Conservation (phyloP, 2,797 vertebrate species). For the Gastrophryne carolinensis region DNA sequence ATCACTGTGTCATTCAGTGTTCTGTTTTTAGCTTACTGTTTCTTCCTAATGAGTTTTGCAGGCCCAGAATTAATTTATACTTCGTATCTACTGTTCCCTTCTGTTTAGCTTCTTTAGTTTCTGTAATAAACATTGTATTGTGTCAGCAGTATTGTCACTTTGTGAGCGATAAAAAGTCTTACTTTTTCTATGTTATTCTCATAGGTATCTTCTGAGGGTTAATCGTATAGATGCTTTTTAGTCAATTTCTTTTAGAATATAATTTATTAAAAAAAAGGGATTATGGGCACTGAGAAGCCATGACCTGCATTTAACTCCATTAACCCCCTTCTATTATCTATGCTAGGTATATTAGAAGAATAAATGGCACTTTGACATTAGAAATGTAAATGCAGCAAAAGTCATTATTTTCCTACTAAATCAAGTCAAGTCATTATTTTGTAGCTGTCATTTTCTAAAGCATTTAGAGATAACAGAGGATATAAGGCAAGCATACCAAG, state of each 20-base stretch:
- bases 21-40: neutral
- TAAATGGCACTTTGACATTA: neutral
- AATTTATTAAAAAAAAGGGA: too few species aligned
- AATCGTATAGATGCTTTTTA: too few species aligned
- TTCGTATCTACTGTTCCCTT: neutral
- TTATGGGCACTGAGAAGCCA: neutral
- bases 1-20: too few species aligned
- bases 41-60: neutral
- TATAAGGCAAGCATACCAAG: neutral
- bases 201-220: too few species aligned
- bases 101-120: neutral
- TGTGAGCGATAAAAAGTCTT: too few species aligned
- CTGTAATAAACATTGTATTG: neutral
- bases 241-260: too few species aligned
- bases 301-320: neutral
- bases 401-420: too few species aligned
- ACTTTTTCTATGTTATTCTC: too few species aligned
- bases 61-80: neutral
- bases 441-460: too few species aligned
- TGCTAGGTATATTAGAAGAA: neutral
- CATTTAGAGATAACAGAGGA: neutral
- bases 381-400: too few species aligned
- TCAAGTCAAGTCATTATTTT: too few species aligned
- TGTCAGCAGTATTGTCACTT: neutral
- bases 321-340: neutral